A percentile compares a stretch with the other conserved stretches of the same genome.
Conservation (phyloP, 2,888 invertebrate species). For the Oligia latruncula region DNA sequence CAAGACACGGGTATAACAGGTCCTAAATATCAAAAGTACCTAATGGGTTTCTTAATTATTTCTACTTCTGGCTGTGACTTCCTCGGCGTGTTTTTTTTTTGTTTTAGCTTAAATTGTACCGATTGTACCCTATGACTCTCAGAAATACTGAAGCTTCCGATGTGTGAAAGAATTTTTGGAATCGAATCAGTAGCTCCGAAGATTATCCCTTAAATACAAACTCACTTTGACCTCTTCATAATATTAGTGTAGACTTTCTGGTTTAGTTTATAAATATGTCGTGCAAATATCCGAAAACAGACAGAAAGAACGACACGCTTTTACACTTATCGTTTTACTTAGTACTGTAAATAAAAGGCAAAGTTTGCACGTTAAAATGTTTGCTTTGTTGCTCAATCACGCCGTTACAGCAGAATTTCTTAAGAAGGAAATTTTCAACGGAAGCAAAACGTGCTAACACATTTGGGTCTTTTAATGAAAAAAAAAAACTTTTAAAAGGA, state of each 20-base stretch:
- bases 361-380: constrained; percentile 27
- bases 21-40: too few relatives aligned
- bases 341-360: background rate
- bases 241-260: background rate
- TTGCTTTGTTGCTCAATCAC: constrained; percentile 9
- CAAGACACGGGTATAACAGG: too few relatives aligned
- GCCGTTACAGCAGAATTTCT: background rate
- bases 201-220: background rate
- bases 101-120: too few relatives aligned
- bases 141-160: too few relatives aligned
- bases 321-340: constrained; percentile 9
- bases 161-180: too few relatives aligned
- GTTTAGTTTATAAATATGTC: background rate
- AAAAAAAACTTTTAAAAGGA: background rate
- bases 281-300: constrained; percentile 15
- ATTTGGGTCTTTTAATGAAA: background rate
- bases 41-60: too few relatives aligned
- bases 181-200: too few relatives aligned
- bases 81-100: too few relatives aligned
- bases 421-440: background rate
- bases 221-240: background rate
- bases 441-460: background rate
- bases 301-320: constrained; percentile 5
- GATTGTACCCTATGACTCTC: too few relatives aligned
- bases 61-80: too few relatives aligned